Base-by-base conservation (phyloP, 2,113 vertebrate species). In the Callospermophilus lateralis region DNA sequence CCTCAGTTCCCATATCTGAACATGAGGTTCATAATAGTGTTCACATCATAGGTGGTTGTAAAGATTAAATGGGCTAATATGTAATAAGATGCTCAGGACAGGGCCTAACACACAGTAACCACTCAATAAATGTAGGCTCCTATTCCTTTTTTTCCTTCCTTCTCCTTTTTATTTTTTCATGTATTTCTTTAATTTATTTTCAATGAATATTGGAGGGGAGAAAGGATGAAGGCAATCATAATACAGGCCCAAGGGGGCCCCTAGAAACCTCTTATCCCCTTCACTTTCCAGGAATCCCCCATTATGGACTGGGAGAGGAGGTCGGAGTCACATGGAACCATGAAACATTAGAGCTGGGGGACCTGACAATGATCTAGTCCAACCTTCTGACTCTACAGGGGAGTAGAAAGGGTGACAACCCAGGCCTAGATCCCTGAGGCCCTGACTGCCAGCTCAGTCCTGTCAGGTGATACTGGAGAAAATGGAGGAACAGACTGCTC, bases 271-370 rank as follows among this genome's bases (percentile, higher is more conserved):
- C 32, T 87, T 72, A 48, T 17, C 16, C 24, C 73, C 61, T 6
- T 61, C 8, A 32, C 53, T 79, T 37, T 63, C 63, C 28, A 92
- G 65, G 55, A 92, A 76, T 61, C 67, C 9, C 48, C 70, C 53
- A 4, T 79, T 68, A 7, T 68, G 61, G 63, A 84, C 90, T 30
- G 90, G 86, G 95, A 95, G 96, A 95, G 65, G 96, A 97, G 79
- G 53, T 19, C 63, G 70, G 55, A 26, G 58, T 37, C 28, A 7
- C 74, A 67, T 5, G 19, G 37, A 10, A 28, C 39, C 51, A 74
- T 0, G 6, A 73, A 89, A 51, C 32, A 4, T 58, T 15, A 63
- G 26, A 65, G 37, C 7, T 32, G 19, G 10, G 10, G 53, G 39
- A 19, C 0, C 2, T 70, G 42, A 55, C 4, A 28, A 37, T 15